A percentile compares a stretch with the other conserved stretches of the same genome.
These are phyloP conservation scores for Shinisaurus crocodilurus DNA, from an alignment of 2,113 vertebrate genomes.

Conservation along the genomic window DNA sequence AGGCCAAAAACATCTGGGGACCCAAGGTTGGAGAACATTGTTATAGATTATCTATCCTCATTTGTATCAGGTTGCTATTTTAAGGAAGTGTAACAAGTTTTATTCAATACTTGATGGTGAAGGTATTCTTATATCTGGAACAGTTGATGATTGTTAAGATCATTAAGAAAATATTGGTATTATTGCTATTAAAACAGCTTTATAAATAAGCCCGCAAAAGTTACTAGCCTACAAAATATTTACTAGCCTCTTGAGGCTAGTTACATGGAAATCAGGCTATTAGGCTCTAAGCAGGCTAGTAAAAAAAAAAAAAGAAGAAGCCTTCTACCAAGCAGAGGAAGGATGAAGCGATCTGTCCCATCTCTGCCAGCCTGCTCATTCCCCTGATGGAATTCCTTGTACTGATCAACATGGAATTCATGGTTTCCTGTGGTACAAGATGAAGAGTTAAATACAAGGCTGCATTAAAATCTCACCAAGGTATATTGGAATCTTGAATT, in stretches of 20 bases:
- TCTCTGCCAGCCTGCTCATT: neutral
- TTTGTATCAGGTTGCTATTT: neutral
- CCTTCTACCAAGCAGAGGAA: neutral
- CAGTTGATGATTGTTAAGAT: neutral
- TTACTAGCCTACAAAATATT: neutral
- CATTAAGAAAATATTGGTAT: neutral
- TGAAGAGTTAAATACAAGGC: neutral
- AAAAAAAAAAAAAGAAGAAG: neutral
- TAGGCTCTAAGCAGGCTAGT: neutral
- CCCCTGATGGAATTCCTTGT: neutral
- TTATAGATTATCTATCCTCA: conserved; percentile 22
- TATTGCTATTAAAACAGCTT: neutral
- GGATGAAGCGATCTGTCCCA: neutral
- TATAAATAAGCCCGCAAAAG: neutral
- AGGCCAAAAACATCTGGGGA: too few relatives aligned
- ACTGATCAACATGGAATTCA: neutral
- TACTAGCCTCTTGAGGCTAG: neutral
- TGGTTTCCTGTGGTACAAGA: neutral
- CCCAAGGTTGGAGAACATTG: too few relatives aligned
- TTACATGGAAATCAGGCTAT: neutral
- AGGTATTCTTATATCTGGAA: conserved; percentile 42
- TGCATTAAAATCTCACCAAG: conserved; percentile 2
- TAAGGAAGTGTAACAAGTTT: conserved; percentile 10
- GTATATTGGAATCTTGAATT: conserved; percentile 36
- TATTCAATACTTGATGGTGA: neutral